These are phyloP conservation scores for Atrichornis clamosus DNA, from an alignment of 2,113 vertebrate species.

Conservation along the genomic window DNA sequence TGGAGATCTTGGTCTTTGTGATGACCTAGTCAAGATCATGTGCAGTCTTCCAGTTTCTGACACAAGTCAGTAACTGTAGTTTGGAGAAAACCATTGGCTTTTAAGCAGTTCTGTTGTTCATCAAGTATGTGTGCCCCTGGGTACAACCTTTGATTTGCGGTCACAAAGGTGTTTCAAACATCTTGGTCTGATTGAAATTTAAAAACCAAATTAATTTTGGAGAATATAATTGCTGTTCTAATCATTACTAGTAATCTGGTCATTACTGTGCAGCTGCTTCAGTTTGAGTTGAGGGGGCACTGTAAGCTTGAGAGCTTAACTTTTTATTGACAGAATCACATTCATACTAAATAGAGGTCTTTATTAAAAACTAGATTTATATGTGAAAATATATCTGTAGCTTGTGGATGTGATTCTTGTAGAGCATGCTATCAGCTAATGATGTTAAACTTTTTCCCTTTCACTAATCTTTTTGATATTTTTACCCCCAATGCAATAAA, in stretches of 20 bases:
- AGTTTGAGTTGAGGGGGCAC: not conserved
- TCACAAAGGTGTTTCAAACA: not conserved
- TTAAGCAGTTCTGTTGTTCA: not conserved
- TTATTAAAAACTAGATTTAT: not conserved
- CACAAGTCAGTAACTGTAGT: not conserved
- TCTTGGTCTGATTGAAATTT: not conserved
- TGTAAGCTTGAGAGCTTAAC: not conserved
- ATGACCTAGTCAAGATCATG: not conserved
- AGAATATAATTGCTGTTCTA: not conserved
- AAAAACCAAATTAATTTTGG: not conserved
- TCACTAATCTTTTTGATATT: not conserved
- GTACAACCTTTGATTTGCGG: not conserved
- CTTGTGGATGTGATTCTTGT: not conserved
- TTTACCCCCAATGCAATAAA: not conserved
- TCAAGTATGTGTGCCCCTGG: no score
- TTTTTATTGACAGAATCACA: not conserved
- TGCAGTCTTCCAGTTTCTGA: not conserved
- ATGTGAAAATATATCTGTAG: not conserved
- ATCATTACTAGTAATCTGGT: not conserved
- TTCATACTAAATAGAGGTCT: not conserved
- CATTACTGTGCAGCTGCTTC: not conserved
- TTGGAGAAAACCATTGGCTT: not conserved
- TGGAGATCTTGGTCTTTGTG: not conserved
- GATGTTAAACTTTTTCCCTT: not conserved
- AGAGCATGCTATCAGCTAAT: not conserved